Percentiles rank a stretch among this genome's conserved stretches.
phyloP scores from a whole-genome alignment of 2,888 invertebrate genomes.

The Odontocolon sp. region DNA sequence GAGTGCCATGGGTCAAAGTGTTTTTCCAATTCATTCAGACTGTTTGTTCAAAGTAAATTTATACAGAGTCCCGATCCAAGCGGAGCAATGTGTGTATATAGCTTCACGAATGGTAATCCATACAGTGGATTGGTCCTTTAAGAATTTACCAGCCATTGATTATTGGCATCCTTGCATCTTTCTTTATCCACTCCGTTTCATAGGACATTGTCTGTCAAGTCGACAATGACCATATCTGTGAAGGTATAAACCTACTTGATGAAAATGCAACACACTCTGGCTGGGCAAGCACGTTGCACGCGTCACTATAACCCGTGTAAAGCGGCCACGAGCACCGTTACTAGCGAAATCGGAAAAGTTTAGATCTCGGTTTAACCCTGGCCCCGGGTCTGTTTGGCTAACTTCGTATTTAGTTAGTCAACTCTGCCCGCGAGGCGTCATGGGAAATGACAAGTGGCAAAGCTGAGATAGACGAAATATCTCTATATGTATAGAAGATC shows the following conservation, averaged over 20 bases:
- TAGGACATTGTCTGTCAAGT: no score
- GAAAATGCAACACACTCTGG: not conserved
- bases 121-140: no score
- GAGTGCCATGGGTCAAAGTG: conserved; percentile 60
- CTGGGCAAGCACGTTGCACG: conserved; percentile 16
- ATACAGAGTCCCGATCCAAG: conserved; percentile 9
- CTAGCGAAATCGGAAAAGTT: conserved; percentile 62
- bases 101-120: no score
- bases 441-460: conserved; percentile 80
- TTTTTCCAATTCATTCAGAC: conserved; percentile 78
- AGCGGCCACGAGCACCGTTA: not conserved
- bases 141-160: no score
- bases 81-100: conserved; percentile 2
- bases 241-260: no score
- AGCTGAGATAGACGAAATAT: conserved; percentile 51
- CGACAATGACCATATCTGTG: no score
- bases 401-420: conserved; percentile 80
- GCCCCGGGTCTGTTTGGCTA: conserved; percentile 76
- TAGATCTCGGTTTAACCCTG: conserved; percentile 79
- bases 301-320: conserved; percentile 22
- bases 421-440: conserved; percentile 78
- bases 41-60: conserved; percentile 68
- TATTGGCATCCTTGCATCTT: no score
- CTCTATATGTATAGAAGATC: conserved; percentile 31
- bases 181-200: no score